Evolutionary conservation across 2,113 vertebrate genomes (phyloP).

Genomic region (Naja naja): DNA sequence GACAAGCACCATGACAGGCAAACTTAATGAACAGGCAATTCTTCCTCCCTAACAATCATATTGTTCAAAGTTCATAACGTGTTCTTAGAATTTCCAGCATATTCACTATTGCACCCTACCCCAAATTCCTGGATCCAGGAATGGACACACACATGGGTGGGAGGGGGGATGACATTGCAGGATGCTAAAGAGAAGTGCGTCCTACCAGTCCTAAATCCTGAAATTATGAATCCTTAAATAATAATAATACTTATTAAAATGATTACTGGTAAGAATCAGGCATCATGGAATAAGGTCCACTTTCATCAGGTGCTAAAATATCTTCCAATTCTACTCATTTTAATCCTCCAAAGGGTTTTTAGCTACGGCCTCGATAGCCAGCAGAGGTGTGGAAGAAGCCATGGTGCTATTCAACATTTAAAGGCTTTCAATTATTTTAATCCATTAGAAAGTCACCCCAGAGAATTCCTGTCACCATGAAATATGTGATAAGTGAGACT

Average conservation of each 20-base stretch:
- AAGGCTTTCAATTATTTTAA: slow-evolving; percentile 34
- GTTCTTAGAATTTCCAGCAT: not conserved
- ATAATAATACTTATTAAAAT: not conserved
- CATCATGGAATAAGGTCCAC: not conserved
- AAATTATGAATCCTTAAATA: not conserved
- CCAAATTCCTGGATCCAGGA: not conserved
- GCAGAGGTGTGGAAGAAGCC: slow-evolving; percentile 6
- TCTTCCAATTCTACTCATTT: not conserved
- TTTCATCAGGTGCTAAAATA: not conserved
- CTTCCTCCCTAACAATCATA: not conserved
- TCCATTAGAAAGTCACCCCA: slow-evolving; percentile 13
- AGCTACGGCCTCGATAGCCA: not conserved
- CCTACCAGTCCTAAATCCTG: not conserved
- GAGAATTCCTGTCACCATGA: slow-evolving; percentile 28
- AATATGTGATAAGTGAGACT: slow-evolving; percentile 20
- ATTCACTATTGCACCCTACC: not conserved
- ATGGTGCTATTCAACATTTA: slow-evolving; percentile 17
- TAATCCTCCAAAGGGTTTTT: not conserved
- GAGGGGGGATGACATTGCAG: not conserved
- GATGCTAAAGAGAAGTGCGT: not conserved
- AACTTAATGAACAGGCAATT: not conserved
- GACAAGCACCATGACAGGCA: not conserved
- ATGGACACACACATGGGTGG: not conserved
- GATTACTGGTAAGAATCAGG: not conserved
- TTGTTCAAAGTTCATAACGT: not conserved